Conservation (phyloP, 35 echinoderm and acorn worm genomes). For the Lytechinus variegatus region DNA sequence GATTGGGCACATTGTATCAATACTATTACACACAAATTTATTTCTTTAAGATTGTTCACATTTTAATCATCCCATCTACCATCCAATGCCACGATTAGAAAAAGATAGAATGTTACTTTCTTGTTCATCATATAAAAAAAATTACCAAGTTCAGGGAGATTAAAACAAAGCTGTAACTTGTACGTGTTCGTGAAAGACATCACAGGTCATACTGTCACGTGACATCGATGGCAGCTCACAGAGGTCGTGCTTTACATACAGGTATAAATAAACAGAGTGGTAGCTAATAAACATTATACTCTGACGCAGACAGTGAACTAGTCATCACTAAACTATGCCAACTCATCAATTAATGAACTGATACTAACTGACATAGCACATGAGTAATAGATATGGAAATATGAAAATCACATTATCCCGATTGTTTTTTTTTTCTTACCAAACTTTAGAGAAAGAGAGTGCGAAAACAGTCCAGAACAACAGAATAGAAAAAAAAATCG, state of each 20-base stretch:
- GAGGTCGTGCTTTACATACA: background rate
- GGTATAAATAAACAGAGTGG: conserved; percentile 22
- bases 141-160: too few species aligned
- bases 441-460: background rate
- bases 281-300: background rate
- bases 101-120: too few species aligned
- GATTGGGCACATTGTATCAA: too few species aligned
- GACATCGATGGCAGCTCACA: background rate
- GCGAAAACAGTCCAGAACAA: background rate
- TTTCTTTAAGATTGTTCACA: too few species aligned
- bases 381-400: background rate
- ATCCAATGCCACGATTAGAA: too few species aligned
- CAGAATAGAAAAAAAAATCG: background rate
- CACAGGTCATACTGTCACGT: background rate
- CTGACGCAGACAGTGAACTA: conserved; percentile 20
- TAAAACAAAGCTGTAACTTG: too few species aligned
- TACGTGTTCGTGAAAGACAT: background rate
- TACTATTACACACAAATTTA: too few species aligned
- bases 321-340: conserved; percentile 29
- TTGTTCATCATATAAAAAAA: too few species aligned
- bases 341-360: conserved; percentile 36
- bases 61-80: too few species aligned
- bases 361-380: background rate
- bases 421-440: background rate
- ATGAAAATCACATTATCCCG: too few species aligned